These are phyloP conservation scores for Bilobella aurantiaca DNA, from an alignment of 1,140 invertebrate species.

Conservation along the genomic window DNA sequence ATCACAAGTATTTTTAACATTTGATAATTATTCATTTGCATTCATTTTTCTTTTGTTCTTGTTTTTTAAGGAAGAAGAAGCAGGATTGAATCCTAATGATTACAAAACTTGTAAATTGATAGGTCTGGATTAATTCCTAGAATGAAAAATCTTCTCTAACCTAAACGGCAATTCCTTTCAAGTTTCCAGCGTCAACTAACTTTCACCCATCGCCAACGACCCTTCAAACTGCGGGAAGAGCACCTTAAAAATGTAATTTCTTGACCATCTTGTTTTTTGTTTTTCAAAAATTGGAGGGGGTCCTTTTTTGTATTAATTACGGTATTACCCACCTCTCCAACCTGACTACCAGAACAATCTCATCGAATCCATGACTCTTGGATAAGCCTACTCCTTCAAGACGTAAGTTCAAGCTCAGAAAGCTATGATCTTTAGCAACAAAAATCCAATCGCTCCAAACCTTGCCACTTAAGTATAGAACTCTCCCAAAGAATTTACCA, in stretches of 20 bases:
- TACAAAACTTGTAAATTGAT: slow-evolving; percentile 8
- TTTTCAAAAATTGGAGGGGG: no score
- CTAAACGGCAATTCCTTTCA: neutral
- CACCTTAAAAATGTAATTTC: no score
- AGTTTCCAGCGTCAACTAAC: neutral
- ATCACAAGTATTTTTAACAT: slow-evolving; percentile 40
- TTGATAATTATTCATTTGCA: slow-evolving; percentile 13
- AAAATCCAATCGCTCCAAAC: neutral
- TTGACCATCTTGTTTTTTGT: no score
- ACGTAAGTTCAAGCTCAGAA: slow-evolving; percentile 3
- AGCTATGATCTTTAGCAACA: no score
- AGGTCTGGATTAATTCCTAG: slow-evolving; percentile 7
- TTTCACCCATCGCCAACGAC: neutral
- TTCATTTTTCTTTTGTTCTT: slow-evolving; percentile 17
- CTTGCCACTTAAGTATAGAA: neutral
- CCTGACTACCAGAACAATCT: neutral
- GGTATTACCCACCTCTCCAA: neutral
- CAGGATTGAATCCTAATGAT: slow-evolving; percentile 12
- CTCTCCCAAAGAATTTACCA: neutral
- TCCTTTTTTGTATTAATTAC: neutral
- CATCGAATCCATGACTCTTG: slow-evolving; percentile 1
- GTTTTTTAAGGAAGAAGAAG: slow-evolving; percentile 14
- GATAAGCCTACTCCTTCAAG: neutral
- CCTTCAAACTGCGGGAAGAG: neutral
- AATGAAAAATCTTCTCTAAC: slow-evolving; percentile 2